phyloP scores from a whole-genome alignment of 2,113 vertebrate species.

The Aspiorhynchus laticeps region DNA sequence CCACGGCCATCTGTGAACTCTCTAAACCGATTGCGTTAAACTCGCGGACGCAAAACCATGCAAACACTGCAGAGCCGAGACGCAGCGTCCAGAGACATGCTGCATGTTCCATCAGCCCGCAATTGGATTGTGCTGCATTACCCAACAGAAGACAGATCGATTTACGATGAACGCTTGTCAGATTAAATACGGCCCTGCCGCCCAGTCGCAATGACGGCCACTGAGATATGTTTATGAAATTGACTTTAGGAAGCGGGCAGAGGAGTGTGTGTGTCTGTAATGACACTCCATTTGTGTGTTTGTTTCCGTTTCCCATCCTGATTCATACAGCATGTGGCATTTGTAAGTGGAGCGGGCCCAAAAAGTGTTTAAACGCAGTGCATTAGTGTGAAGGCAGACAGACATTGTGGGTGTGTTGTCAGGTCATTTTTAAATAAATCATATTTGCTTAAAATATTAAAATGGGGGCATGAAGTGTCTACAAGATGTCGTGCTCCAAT shows the following conservation, averaged over 20 bases:
- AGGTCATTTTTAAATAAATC: background rate
- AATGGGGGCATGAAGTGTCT: background rate
- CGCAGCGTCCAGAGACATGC: background rate
- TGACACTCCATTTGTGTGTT: background rate
- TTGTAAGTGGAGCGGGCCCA: background rate
- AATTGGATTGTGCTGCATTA: conserved; percentile 19
- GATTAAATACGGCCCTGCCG: conserved; percentile 20
- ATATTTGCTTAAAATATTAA: conserved; percentile 1
- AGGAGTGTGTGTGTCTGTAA: conserved; percentile 1
- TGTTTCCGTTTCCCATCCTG: background rate
- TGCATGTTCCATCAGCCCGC: conserved; percentile 5
- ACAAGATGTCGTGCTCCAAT: background rate
- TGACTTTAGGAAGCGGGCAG: conserved; percentile 7
- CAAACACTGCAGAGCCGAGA: conserved; percentile 15
- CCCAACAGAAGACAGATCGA: conserved; percentile 29
- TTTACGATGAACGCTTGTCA: conserved; percentile 33
- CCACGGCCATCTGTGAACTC: conserved; percentile 22
- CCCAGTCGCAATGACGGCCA: background rate
- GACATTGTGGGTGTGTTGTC: background rate
- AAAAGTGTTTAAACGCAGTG: background rate
- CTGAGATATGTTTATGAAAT: conserved; percentile 22
- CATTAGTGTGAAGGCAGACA: background rate
- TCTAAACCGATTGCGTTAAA: conserved; percentile 34
- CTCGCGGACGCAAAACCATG: background rate
- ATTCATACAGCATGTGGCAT: background rate